These are phyloP conservation scores for Thysanoteuthis rhombus DNA, from an alignment of 2,888 invertebrate species.

Conservation along the genomic window DNA sequence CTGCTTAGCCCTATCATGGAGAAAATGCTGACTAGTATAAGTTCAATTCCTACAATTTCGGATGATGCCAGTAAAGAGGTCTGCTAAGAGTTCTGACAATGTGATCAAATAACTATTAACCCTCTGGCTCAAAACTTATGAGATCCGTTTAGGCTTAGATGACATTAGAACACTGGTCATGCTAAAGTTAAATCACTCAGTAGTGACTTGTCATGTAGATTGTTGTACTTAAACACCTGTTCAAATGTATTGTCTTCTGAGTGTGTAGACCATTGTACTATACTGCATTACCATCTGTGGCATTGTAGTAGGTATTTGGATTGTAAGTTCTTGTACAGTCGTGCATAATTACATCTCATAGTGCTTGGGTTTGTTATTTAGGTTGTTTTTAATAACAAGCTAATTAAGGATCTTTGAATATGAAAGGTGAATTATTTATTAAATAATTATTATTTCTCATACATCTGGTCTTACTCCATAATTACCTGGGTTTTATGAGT, in stretches of 20 bases:
- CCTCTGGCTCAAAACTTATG: neutral
- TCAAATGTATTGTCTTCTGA: neutral
- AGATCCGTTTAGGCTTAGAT: neutral
- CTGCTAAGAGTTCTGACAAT: neutral
- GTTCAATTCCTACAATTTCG: constrained; percentile 12
- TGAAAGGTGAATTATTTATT: too few species aligned
- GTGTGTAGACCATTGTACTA: neutral
- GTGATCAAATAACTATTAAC: neutral
- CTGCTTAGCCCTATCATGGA: neutral
- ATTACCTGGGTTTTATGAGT: too few species aligned
- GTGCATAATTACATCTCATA: too few species aligned
- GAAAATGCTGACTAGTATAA: neutral
- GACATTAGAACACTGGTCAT: neutral
- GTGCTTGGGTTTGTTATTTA: too few species aligned
- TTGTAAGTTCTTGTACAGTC: too few species aligned
- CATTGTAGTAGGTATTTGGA: too few species aligned
- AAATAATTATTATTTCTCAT: too few species aligned
- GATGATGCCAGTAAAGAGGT: neutral
- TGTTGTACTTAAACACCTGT: constrained; percentile 12
- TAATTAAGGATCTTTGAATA: too few species aligned
- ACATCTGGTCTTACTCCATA: too few species aligned
- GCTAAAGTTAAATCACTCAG: neutral
- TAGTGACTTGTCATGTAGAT: neutral
- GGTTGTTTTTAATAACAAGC: too few species aligned
- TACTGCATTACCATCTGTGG: neutral